Conservation (phyloP, 2,113 vertebrate species). For the Pteruthius melanotis region DNA sequence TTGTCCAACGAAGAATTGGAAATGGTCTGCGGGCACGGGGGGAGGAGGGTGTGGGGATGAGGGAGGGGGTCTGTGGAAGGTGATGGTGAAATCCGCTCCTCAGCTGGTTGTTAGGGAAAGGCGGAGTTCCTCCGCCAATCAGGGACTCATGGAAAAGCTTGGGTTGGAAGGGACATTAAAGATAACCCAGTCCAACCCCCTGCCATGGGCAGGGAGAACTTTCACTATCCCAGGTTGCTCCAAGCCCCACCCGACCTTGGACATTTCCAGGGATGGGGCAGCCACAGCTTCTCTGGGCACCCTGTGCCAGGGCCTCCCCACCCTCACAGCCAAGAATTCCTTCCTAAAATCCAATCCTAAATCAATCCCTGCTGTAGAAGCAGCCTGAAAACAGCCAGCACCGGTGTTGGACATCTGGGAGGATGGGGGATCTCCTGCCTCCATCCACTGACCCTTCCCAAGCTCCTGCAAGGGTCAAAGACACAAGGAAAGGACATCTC, state of each 20-base stretch:
- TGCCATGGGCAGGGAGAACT: background rate
- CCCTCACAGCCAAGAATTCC: background rate
- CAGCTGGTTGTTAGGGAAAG: background rate
- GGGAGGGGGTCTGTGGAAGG: background rate
- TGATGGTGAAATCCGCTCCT: background rate
- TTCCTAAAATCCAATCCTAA: background rate
- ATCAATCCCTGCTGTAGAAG: background rate
- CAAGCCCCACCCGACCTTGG: background rate
- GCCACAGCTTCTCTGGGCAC: background rate
- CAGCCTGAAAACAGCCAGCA: background rate
- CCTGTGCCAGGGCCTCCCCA: fast-evolving
- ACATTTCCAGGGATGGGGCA: background rate
- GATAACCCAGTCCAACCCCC: background rate
- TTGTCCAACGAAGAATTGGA: background rate
- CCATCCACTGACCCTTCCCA: background rate
- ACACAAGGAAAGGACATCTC: background rate
- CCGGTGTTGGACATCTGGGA: background rate
- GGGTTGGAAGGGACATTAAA: background rate
- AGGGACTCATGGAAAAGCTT: fast-evolving
- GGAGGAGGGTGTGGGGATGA: background rate
- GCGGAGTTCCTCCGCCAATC: background rate
- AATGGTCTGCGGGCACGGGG: background rate
- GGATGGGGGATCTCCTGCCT: background rate
- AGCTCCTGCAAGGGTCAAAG: background rate
- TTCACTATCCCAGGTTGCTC: fast-evolving